These are phyloP conservation scores for Drosophila murphyi DNA, from an alignment of 1,140 invertebrate species.

Conservation along the genomic window DNA sequence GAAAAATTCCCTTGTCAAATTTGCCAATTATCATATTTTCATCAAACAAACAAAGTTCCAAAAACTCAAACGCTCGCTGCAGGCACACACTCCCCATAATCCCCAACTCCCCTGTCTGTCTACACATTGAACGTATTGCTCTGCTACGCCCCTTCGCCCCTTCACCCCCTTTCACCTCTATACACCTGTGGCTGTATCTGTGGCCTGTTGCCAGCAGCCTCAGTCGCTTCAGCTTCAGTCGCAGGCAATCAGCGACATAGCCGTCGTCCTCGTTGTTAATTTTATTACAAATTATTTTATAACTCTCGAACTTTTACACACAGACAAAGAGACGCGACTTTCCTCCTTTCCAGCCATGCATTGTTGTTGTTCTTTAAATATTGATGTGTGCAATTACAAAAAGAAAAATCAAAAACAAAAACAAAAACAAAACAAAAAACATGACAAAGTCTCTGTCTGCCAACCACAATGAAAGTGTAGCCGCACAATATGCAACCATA, in stretches of 20 bases:
- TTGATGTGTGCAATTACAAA: conserved; percentile 55
- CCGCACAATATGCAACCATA: conserved; percentile 33
- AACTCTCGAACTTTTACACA: conserved; percentile 65
- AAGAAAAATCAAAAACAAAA: conserved; percentile 8
- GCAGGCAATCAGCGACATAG: conserved; percentile 61
- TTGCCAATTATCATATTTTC: conserved; percentile 85
- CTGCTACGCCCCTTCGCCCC: background rate
- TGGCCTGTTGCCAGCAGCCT: conserved; percentile 15
- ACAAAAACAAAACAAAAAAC: background rate
- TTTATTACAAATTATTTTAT: conserved; percentile 83
- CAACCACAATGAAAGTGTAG: conserved; percentile 29
- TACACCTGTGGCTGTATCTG: conserved; percentile 49
- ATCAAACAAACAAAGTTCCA: conserved; percentile 83
- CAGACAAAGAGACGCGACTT: conserved; percentile 19
- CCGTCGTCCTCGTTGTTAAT: conserved; percentile 63
- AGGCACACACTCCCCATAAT: conserved; percentile 5
- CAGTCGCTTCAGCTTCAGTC: conserved; percentile 30
- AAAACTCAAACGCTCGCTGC: conserved; percentile 52
- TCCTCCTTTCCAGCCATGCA: conserved; percentile 9
- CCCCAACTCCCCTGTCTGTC: background rate
- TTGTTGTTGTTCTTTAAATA: conserved; percentile 33
- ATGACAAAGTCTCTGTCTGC: background rate
- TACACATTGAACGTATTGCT: conserved; percentile 4
- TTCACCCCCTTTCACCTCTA: background rate
- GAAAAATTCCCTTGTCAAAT: conserved; percentile 84